phyloP scores from a whole-genome alignment of 2,888 invertebrate species.

The Acrobeloides nanus region DNA sequence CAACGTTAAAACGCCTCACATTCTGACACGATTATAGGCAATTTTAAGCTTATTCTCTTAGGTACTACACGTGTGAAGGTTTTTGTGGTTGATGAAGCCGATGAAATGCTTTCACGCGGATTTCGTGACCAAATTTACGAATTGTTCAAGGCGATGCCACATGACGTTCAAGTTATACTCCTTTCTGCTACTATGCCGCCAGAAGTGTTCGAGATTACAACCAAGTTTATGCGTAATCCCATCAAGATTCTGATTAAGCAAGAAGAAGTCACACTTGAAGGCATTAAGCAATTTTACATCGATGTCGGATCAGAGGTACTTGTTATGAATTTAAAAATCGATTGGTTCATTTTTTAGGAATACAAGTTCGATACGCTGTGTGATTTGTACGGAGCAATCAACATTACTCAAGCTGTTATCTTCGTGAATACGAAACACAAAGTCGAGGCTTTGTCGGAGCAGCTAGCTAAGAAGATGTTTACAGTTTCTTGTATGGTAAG shows the following conservation, averaged over 20 bases:
- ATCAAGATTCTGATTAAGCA: conserved; percentile 94
- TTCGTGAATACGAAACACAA: conserved; percentile 94
- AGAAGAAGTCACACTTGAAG: conserved; percentile 72
- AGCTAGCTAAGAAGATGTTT: conserved; percentile 86
- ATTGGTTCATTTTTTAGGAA: too few species aligned
- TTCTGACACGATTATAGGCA: too few species aligned
- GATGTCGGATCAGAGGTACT: conserved; percentile 81
- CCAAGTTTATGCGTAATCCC: conserved; percentile 93
- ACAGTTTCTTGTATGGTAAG: conserved; percentile 84
- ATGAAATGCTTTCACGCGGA: conserved; percentile 98
- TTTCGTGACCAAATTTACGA: conserved; percentile 99
- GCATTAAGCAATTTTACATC: conserved; percentile 96
- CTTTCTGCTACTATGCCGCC: conserved; percentile 96
- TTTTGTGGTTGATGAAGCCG: conserved; percentile 97
- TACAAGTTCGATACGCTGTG: conserved; percentile 67
- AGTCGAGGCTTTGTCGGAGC: conserved; percentile 88
- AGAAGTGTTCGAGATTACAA: conserved; percentile 94
- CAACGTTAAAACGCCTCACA: too few species aligned
- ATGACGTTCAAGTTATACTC: conserved; percentile 87
- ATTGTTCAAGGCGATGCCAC: conserved; percentile 83
- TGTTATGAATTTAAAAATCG: conserved; percentile 24
- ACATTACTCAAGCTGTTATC: conserved; percentile 98
- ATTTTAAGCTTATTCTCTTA: too few species aligned
- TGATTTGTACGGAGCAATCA: conserved; percentile 94
- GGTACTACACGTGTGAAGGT: conserved; percentile 79